Conservation (phyloP, 2,113 vertebrate genomes). For the Cryptomyrus ogoouensis region DNA sequence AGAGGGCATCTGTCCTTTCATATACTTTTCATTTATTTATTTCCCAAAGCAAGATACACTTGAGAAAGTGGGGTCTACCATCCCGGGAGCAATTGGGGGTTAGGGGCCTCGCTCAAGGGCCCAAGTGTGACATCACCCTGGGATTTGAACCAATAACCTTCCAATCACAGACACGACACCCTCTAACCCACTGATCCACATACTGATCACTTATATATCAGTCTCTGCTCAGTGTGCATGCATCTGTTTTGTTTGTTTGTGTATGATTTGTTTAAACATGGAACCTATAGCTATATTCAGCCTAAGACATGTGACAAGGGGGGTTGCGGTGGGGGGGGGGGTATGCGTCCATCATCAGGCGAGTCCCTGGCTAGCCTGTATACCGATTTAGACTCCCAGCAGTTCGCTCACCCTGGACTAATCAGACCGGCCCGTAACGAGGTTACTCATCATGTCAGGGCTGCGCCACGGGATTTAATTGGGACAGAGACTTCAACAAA, state of each 20-base stretch:
- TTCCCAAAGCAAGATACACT: background rate
- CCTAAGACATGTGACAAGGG: background rate
- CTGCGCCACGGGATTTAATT: conserved; percentile 96
- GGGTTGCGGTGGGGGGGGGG: background rate
- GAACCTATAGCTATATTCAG: background rate
- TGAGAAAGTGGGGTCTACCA: background rate
- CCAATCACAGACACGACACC: background rate
- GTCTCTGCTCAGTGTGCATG: background rate
- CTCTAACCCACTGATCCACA: background rate
- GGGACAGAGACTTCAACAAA: conserved; percentile 97
- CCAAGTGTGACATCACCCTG: background rate
- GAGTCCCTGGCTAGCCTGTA: conserved; percentile 49
- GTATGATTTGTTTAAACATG: background rate
- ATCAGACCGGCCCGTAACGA: conserved; percentile 94
- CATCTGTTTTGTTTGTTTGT: background rate
- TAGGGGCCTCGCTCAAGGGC: background rate
- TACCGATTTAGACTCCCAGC: conserved; percentile 80
- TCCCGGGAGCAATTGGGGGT: background rate
- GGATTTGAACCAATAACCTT: background rate
- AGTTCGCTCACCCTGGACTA: conserved; percentile 79
- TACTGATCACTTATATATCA: background rate
- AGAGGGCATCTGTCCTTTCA: background rate
- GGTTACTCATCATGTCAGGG: conserved; percentile 84
- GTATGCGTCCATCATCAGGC: background rate
- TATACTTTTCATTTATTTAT: background rate